Evolutionary conservation across 1,140 invertebrate genomes (phyloP), one percentile per base, ranked within the genome.

Genomic region (Scylla paramamosain): DNA sequence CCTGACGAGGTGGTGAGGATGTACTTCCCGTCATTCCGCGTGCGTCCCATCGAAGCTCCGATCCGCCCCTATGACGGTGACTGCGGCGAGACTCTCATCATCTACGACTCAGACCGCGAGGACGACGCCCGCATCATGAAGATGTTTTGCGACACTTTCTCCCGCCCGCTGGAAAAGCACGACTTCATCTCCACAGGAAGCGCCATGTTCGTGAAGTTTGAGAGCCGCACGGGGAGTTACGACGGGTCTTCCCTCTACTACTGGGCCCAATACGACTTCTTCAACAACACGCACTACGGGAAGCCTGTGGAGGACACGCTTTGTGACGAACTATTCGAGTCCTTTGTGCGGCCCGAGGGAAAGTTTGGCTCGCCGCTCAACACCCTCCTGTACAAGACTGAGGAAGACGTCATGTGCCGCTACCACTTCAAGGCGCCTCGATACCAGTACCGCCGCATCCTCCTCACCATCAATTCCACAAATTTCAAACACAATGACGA

Each of bases 261-360:
- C 96, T 99, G 98, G 98, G 98, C 98, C 0, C 98, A 99, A 96
- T 99, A 99, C 96, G 98, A 99, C 96, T 99, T 99, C 97, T 99
- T 99, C 97, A 99, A 99, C 96, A 98, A 98, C 94, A 99, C 98
- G 0, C 98, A 98, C 48, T 98, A 98, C 94, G 98, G 98, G 0
- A 98, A 98, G 93, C 98, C 98, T 0, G 98, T 99, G 0, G 97
- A 97, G 0, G 98, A 98, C 32, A 99, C 98, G 0, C 97, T 98
- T 12, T 99, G 98, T 97, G 98, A 99, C 96, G 98, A 99, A 96
- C 97, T 98, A 0, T 98, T 99, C 96, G 97, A 98, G 6, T 98
- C 98, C 0, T 99, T 98, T 98, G 97, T 97, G 87, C 97, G 97
- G 7, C 95, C 96, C 32, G 97, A 97, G 3, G 98, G 98, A 0